A percentile compares a stretch with the other conserved stretches of the same genome.
These are phyloP conservation scores for Schlechtendalia chinensis DNA, from an alignment of 1,140 invertebrate species.

Conservation along the genomic window DNA sequence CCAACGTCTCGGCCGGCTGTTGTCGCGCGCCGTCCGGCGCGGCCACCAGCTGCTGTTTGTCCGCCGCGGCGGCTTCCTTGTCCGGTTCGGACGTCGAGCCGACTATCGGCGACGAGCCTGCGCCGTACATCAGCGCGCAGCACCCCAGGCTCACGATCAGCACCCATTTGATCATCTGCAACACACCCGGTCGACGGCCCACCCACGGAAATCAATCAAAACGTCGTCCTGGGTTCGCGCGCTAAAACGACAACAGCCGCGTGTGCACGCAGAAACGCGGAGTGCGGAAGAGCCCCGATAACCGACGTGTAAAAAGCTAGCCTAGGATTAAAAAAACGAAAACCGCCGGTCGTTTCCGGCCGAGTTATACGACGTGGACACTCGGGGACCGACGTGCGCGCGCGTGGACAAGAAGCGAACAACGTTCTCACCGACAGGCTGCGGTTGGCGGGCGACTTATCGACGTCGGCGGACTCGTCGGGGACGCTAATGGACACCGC, in stretches of 20 bases:
- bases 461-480: constrained; percentile 26
- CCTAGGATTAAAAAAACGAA: neutral
- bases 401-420: neutral
- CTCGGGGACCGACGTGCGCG: neutral
- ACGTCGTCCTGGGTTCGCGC: neutral
- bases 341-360: neutral
- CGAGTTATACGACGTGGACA: neutral
- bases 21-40: neutral
- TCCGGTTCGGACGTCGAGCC: constrained; percentile 15
- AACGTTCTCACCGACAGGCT: constrained; percentile 40
- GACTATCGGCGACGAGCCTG: constrained; percentile 40
- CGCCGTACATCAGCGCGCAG: constrained; percentile 44
- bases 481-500: constrained; percentile 39
- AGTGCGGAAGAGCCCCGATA: too few relatives aligned
- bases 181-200: too few relatives aligned
- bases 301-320: too few relatives aligned
- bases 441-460: constrained; percentile 11
- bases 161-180: constrained; percentile 50
- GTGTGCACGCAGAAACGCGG: too few relatives aligned
- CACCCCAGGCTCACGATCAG: constrained; percentile 45
- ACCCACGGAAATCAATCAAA: too few relatives aligned
- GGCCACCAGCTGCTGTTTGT: neutral
- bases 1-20: neutral
- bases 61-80: constrained; percentile 5
- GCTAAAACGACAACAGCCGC: too few relatives aligned